phyloP scores from a whole-genome alignment of 2,888 invertebrate species.

The Gryllus longicercus region DNA sequence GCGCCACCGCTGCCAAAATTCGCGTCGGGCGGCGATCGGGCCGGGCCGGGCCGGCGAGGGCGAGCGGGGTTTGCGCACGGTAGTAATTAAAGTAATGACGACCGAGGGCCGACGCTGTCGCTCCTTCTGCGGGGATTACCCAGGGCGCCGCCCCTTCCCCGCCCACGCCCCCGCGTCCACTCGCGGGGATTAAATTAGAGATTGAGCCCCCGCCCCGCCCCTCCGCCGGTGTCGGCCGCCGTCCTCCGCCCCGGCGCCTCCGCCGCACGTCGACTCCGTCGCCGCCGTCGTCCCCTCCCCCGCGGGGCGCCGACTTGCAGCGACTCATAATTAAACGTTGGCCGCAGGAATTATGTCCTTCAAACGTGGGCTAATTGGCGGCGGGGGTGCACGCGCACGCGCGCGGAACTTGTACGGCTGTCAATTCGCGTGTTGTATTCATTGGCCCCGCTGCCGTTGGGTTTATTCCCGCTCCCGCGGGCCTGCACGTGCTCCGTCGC shows the following conservation, averaged over 20 bases:
- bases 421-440: constrained; percentile 1
- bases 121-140: neutral
- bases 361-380: neutral
- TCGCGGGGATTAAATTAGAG: neutral
- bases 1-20: neutral
- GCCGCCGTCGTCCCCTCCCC: neutral
- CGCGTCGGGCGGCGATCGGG: neutral
- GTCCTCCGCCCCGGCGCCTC: too few species aligned
- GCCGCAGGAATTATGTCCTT: neutral
- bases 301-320: neutral
- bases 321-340: constrained; percentile 17
- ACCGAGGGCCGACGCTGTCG: neutral
- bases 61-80: neutral
- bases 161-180: neutral
- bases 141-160: neutral
- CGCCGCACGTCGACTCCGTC: neutral
- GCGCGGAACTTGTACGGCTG: neutral
- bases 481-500: too few species aligned
- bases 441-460: neutral
- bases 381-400: neutral
- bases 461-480: too few species aligned
- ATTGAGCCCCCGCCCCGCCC: neutral
- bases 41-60: neutral
- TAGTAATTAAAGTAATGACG: constrained; percentile 11
- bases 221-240: neutral